Evolutionary conservation across 2,797 vertebrate species (phyloP).

Genomic region (Corythornis leucogaster): DNA sequence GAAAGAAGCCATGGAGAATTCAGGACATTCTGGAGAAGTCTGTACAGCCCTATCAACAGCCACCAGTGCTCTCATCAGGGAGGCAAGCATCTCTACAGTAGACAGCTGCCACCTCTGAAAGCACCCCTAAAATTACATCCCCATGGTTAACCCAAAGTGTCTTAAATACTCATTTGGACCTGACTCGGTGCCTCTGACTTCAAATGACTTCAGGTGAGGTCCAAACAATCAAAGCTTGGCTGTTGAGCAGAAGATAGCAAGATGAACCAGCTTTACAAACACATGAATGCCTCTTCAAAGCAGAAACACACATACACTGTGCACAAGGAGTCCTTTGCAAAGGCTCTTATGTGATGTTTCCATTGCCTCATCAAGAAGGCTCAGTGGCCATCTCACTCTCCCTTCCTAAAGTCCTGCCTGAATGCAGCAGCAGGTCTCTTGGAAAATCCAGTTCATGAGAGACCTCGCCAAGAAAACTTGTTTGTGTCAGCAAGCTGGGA

Average conservation of each 20-base stretch:
- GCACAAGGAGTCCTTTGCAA: not conserved
- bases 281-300: not conserved
- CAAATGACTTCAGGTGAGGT: not conserved
- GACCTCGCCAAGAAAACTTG: not conserved
- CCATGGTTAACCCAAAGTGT: not conserved
- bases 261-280: not conserved
- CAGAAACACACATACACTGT: not conserved
- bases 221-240: not conserved
- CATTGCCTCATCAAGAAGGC: not conserved
- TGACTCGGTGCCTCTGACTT: not conserved
- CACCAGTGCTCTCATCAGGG: not conserved
- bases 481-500: conserved; percentile 10
- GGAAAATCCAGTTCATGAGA: not conserved
- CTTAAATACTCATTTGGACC: not conserved
- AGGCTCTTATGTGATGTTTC: not conserved
- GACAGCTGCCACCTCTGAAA: not conserved
- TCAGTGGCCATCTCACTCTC: not conserved
- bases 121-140: not conserved
- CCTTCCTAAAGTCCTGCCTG: not conserved
- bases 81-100: not conserved
- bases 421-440: not conserved
- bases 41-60: not conserved
- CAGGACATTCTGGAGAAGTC: not conserved
- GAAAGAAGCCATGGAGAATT: not conserved
- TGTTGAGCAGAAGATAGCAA: not conserved